Percentiles rank a stretch among this genome's conserved stretches.
These are phyloP conservation scores for Marronus borbonicus DNA, from an alignment of 2,888 invertebrate genomes.

Conservation along the genomic window DNA sequence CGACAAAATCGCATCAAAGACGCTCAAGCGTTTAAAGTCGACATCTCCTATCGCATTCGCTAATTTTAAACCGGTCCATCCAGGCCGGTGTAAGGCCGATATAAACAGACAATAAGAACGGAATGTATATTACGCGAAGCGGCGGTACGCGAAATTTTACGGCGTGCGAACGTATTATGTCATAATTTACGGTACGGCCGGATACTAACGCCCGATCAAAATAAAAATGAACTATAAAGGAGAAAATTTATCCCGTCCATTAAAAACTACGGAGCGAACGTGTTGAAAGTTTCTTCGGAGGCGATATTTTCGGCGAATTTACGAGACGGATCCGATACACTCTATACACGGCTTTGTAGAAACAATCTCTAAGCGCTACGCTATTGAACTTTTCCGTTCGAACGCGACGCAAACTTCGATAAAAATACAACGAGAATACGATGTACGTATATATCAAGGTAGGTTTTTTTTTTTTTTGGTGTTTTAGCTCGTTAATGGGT, in stretches of 20 bases:
- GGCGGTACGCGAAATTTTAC: slow-evolving; percentile 33
- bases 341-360: neutral
- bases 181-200: slow-evolving; percentile 29
- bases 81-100: neutral
- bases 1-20: too few species aligned
- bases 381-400: neutral
- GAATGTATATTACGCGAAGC: slow-evolving; percentile 33
- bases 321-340: slow-evolving; percentile 13
- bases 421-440: neutral
- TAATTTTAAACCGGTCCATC: slow-evolving; percentile 20
- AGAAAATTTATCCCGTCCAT: slow-evolving; percentile 23
- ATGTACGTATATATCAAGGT: too few species aligned
- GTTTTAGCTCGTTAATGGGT: slow-evolving; percentile 1
- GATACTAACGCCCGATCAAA: slow-evolving; percentile 26
- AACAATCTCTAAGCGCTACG: neutral
- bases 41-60: neutral
- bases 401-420: neutral
- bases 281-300: slow-evolving; percentile 31
- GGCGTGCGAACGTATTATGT: slow-evolving; percentile 34
- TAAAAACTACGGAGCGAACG: slow-evolving; percentile 25
- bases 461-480: neutral
- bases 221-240: slow-evolving; percentile 36
- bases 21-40: too few species aligned
- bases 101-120: slow-evolving; percentile 36
- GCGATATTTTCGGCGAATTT: slow-evolving; percentile 20